phyloP scores from a whole-genome alignment of 2,888 invertebrate species.

The Drosophila sordidula region DNA sequence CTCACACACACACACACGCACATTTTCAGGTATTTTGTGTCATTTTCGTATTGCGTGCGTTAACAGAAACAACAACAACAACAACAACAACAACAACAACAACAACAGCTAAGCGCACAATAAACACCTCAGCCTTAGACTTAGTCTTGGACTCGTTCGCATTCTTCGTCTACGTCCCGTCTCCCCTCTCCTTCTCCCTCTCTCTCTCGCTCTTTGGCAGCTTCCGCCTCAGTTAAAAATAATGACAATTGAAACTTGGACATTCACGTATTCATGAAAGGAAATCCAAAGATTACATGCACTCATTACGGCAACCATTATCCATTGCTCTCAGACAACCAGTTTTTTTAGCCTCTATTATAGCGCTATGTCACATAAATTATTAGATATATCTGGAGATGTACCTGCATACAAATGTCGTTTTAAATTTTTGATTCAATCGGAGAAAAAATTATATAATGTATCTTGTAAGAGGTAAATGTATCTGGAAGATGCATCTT shows the following conservation, averaged over 20 bases:
- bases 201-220: constrained; percentile 38
- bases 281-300: constrained; percentile 55
- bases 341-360: constrained; percentile 6
- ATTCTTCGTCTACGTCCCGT: constrained; percentile 29
- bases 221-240: constrained; percentile 77
- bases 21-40: constrained; percentile 48
- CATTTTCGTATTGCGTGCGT: constrained; percentile 62
- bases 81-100: constrained; percentile 24
- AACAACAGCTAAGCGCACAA: constrained; percentile 55
- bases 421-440: no score
- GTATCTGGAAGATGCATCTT: no score
- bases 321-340: constrained; percentile 33
- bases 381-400: constrained; percentile 3
- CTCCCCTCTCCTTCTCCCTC: not conserved
- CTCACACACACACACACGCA: constrained; percentile 8
- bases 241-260: constrained; percentile 72
- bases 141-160: constrained; percentile 39
- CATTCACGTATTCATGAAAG: constrained; percentile 50
- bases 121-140: constrained; percentile 51
- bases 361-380: constrained; percentile 9
- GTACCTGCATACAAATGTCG: no score
- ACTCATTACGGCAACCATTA: constrained; percentile 51
- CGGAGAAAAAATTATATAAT: no score
- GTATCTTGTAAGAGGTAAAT: no score
- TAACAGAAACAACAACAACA: constrained; percentile 22